phyloP scores from a whole-genome alignment of 2,113 vertebrate species.

The Anguilla japonica region DNA sequence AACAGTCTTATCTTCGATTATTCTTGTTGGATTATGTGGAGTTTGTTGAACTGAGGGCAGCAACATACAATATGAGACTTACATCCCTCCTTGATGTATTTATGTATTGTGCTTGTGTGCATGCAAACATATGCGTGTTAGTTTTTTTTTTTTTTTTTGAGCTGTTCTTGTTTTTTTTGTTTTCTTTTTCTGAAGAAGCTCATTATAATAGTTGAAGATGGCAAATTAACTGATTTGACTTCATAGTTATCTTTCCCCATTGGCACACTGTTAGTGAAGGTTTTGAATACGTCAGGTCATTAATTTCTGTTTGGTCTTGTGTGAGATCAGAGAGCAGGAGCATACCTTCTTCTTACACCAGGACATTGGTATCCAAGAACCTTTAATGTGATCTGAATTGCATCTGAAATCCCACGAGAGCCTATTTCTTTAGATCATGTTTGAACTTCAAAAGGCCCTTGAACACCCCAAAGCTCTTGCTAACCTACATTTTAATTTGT shows the following conservation, averaged over 20 bases:
- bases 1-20: too few species aligned
- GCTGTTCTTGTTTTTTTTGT: neutral
- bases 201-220: neutral
- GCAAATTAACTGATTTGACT: constrained; percentile 1
- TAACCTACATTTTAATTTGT: constrained; percentile 33
- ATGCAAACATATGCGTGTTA: neutral
- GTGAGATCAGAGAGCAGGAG: neutral
- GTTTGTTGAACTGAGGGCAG: too few species aligned
- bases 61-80: too few species aligned
- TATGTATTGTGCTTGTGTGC: too few species aligned
- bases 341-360: neutral
- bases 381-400: neutral
- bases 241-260: neutral
- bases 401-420: neutral
- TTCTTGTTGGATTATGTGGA: too few species aligned
- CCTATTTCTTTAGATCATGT: constrained; percentile 5
- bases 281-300: neutral
- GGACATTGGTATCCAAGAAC: neutral
- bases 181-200: neutral
- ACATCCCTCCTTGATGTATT: too few species aligned
- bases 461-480: constrained; percentile 19
- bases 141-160: neutral
- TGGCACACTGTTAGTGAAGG: neutral
- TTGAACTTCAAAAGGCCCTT: constrained; percentile 35
- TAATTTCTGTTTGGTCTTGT: neutral